phyloP scores from a whole-genome alignment of 2,797 vertebrate species.

The Serranus cabrilla region DNA sequence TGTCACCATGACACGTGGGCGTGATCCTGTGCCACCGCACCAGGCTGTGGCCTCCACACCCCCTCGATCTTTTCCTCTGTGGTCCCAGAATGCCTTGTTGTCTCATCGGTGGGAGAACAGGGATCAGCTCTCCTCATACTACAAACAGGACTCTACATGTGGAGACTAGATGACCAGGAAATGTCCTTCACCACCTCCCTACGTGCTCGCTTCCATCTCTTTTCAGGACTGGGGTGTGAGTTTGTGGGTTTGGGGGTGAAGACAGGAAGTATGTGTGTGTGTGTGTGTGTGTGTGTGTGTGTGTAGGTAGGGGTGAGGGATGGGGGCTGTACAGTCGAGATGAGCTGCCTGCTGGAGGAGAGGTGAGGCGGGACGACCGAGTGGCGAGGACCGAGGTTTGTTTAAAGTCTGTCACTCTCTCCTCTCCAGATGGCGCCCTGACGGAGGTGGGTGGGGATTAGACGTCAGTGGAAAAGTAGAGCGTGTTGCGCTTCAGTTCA shows the following conservation, averaged over 20 bases:
- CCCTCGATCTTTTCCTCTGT: slow-evolving; percentile 12
- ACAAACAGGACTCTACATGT: slow-evolving; percentile 81
- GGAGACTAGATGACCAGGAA: slow-evolving; percentile 63
- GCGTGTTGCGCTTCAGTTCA: slow-evolving; percentile 97
- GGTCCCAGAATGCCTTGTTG: slow-evolving; percentile 51
- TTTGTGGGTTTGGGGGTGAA: slow-evolving; percentile 1
- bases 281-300: not conserved
- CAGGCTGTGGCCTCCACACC: slow-evolving; percentile 39
- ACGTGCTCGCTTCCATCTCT: slow-evolving; percentile 45
- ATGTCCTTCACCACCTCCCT: slow-evolving; percentile 55
- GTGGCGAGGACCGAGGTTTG: slow-evolving; percentile 45
- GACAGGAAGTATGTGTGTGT: slow-evolving; percentile 1
- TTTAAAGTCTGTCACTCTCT: slow-evolving; percentile 60
- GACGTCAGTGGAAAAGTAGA: slow-evolving; percentile 98
- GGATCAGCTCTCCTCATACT: slow-evolving; percentile 64
- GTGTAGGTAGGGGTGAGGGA: not conserved
- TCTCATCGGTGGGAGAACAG: slow-evolving; percentile 55
- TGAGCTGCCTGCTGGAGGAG: slow-evolving; percentile 65
- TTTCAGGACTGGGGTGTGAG: not conserved
- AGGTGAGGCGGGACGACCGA: slow-evolving; percentile 52
- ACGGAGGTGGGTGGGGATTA: slow-evolving; percentile 78
- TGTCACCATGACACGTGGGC: slow-evolving; percentile 24
- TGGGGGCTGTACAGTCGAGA: slow-evolving; percentile 74
- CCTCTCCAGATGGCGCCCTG: slow-evolving; percentile 49
- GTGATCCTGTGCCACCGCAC: slow-evolving; percentile 39